Evolutionary conservation across 2,797 vertebrate genomes (phyloP), one percentile per base, ranked within the genome.

Genomic region (Tapera naevia): DNA sequence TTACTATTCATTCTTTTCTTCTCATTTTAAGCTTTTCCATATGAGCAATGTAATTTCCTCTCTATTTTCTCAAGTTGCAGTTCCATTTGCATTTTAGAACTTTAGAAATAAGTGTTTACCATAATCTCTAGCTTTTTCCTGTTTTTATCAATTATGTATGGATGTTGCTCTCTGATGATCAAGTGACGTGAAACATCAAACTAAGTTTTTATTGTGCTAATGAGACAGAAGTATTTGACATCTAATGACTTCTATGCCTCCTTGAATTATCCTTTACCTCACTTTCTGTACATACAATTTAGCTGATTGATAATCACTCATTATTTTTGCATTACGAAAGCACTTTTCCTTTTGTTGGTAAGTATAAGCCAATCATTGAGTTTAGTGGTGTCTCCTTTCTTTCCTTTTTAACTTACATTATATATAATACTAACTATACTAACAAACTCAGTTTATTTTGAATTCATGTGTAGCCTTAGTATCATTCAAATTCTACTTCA

Each of bases 131-230:
- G 17, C 24, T 90, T 93, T 78, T 64, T 18, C 32, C 48, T 37
- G 30, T 45, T 92, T 94, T 91, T 93, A 87, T 95, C 89, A 92
- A 71, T 93, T 94, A 82, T 95, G 53, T 73, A 91, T 93, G 75
- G 81, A 91, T 85, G 51, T 66, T 85, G 9, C 7, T 82, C 46
- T 93, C 81, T 93, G 71, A 93, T 93, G 91, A 93, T 94, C 84
- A 81, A 95, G 66, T 82, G 71, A 81, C 84, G 64, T 1, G 11
- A 84, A 94, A 92, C 84, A 85, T 95, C 81, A 91, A 87, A 80
- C 71, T 43, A 87, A 72, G 43, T 91, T 94, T 94, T 94, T 96
- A 69, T 94, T 93, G 86, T 94, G 71, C n/a, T 93, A 95, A 94
- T 89, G 91, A 96, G 78, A 53, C 48, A 75, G 53, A 94, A 60